Evolutionary conservation across 2,888 invertebrate genomes (phyloP), one percentile per base, ranked within the genome.

Genomic region (Nemotelus pantherinus): DNA sequence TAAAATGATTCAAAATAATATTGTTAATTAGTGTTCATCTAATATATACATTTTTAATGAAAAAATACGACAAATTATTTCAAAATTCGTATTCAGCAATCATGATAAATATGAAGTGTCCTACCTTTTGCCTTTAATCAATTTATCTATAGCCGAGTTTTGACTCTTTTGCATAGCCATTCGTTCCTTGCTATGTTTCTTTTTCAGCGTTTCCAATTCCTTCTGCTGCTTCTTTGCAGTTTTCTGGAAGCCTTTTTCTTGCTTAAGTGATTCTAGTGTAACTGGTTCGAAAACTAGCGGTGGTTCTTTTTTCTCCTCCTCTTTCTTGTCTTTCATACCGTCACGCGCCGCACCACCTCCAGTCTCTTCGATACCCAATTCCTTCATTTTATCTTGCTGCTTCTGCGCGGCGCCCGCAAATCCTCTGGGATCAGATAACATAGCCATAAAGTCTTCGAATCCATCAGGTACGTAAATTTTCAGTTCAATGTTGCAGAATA

Each of bases 401-500:
- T 95, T 95, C 82, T 95, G 93, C 78, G 95, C 94, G 1, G 95
- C 94, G 4, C 95, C 94, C 88, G 95, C 92, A 87, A 96, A 97
- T 3, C 95, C 96, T 79, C 96, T 90, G 0, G 99, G 99, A 87
- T 98, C 98, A 6, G 97, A 97, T 79, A 99, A 88, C 3, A 98
- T 98, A 79, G 98, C 98, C 94, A 99, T 99, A 86, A 99, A 95
- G 85, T 98, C 98, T 90, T 97, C 97, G 85, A 99, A 95, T 71
- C 99, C 99, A 88, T 99, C 98, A 60, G 99, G 99, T 82, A 99
- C 98, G 89, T 99, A 99, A 83, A 99, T 99, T 90, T 99, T 99
- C 80, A 99, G 92, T 88, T 98, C 98, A 84, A 99, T 98, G 87
- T 98, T 96, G 86, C 99, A 99, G 89, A 99, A 99, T 81, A 99